Evolutionary conservation across 2,797 vertebrate species (phyloP).

Genomic region (Balearica regulorum): DNA sequence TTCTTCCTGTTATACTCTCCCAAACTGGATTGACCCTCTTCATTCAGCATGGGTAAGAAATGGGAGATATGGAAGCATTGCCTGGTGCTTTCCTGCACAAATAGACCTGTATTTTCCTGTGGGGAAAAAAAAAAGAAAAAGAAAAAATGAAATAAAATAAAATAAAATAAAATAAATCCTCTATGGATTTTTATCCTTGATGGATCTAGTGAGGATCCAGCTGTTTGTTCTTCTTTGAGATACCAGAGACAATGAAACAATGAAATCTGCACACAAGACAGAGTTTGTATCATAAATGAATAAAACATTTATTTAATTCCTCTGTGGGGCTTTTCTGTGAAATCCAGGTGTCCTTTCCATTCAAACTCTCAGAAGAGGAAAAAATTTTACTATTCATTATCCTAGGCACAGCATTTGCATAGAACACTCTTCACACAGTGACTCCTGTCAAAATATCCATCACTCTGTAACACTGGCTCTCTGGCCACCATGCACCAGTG

Average conservation of each 20-base stretch:
- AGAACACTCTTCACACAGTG: background rate
- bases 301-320: conserved; percentile 53
- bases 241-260: conserved; percentile 40
- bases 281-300: conserved; percentile 28
- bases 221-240: conserved; percentile 41
- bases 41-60: background rate
- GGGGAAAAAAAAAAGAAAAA: background rate
- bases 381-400: conserved; percentile 53
- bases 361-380: conserved; percentile 42
- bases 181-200: background rate
- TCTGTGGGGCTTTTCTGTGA: conserved; percentile 21
- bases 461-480: background rate
- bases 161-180: background rate
- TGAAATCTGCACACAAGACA: conserved; percentile 34
- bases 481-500: background rate
- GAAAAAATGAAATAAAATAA: background rate
- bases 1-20: background rate
- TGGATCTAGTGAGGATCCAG: background rate
- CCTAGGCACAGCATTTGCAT: conserved; percentile 38
- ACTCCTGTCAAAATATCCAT: conserved; percentile 12
- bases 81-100: background rate
- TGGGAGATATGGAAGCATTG: background rate
- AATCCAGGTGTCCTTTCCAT: conserved; percentile 54
- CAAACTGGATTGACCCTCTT: background rate
- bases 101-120: background rate